Percentiles rank a stretch among this genome's conserved stretches.
Evolutionary conservation across 2,113 vertebrate species (phyloP).

Genomic region (Gavia stellata): DNA sequence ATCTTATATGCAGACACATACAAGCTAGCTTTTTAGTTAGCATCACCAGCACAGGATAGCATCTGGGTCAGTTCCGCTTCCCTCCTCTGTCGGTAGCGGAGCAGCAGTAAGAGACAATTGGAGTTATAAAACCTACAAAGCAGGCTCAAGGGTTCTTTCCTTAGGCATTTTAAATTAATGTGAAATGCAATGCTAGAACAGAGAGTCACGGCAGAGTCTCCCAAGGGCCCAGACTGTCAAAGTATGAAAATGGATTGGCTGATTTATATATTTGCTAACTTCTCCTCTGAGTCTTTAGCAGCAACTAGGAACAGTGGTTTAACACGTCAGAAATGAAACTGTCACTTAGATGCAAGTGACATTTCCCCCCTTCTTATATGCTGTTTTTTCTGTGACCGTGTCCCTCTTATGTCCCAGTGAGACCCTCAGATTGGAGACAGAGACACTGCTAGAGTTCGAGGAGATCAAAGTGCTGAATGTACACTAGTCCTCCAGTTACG

Average conservation of each 20-base stretch:
- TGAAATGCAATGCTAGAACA: not conserved
- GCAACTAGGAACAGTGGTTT: not conserved
- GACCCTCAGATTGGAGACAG: not conserved
- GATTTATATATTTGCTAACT: constrained; percentile 26
- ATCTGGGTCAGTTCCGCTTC: not conserved
- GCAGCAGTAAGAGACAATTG: not conserved
- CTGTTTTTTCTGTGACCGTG: not conserved
- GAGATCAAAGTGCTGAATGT: not conserved
- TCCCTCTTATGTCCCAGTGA: not conserved
- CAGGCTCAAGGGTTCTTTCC: not conserved
- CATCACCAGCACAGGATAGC: not conserved
- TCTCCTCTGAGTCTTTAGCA: not conserved
- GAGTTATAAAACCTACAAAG: not conserved
- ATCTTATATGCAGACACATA: fast-evolving
- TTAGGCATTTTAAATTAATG: not conserved
- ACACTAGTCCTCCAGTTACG: not conserved
- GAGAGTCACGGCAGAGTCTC: not conserved
- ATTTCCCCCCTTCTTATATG: not conserved
- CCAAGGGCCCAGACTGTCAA: not conserved
- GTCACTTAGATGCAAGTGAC: not conserved
- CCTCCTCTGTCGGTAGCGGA: not conserved
- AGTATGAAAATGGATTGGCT: constrained; percentile 22
- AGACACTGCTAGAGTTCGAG: not conserved
- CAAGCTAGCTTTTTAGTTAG: not conserved
- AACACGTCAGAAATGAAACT: not conserved